A percentile compares a stretch with the other conserved stretches of the same genome.
These are phyloP conservation scores for Plagodis pulveraria DNA, from an alignment of 2,888 invertebrate genomes.

Conservation along the genomic window DNA sequence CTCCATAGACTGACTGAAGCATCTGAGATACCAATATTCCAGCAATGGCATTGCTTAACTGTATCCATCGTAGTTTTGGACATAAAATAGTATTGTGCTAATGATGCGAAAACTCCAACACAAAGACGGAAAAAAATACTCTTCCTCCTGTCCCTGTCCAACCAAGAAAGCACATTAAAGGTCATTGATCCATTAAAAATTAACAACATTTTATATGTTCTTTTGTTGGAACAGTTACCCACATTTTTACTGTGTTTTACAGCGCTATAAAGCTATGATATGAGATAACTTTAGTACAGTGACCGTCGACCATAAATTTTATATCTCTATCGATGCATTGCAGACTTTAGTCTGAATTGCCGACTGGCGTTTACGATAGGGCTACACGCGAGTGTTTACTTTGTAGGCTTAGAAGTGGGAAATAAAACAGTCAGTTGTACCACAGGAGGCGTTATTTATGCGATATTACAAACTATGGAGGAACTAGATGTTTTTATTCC, in stretches of 20 bases:
- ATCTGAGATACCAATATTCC: no score
- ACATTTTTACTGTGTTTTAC: constrained; percentile 22
- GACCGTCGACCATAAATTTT: constrained; percentile 23
- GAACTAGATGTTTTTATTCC: no score
- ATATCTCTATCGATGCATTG: constrained; percentile 17
- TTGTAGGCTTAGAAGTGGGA: no score
- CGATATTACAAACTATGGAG: no score
- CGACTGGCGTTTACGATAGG: constrained; percentile 15
- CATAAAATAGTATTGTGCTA: no score
- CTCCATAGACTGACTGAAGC: no score
- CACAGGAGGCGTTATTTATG: no score
- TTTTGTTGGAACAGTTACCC: constrained; percentile 19
- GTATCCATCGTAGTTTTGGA: no score
- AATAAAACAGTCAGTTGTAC: no score
- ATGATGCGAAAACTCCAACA: no score
- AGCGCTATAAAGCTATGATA: constrained; percentile 24
- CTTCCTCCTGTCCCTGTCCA: not conserved
- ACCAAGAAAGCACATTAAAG: not conserved
- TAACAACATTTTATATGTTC: constrained; percentile 18
- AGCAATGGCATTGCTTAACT: no score
- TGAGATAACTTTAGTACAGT: constrained; percentile 18
- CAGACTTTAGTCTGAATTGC: constrained; percentile 2
- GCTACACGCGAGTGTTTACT: constrained; percentile 5
- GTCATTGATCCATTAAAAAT: constrained; percentile 12
- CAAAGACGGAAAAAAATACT: no score